A percentile compares a stretch with the other conserved stretches of the same genome.
These are phyloP conservation scores for Linepithema humile DNA, from an alignment of 1,140 invertebrate genomes.

Conservation along the genomic window DNA sequence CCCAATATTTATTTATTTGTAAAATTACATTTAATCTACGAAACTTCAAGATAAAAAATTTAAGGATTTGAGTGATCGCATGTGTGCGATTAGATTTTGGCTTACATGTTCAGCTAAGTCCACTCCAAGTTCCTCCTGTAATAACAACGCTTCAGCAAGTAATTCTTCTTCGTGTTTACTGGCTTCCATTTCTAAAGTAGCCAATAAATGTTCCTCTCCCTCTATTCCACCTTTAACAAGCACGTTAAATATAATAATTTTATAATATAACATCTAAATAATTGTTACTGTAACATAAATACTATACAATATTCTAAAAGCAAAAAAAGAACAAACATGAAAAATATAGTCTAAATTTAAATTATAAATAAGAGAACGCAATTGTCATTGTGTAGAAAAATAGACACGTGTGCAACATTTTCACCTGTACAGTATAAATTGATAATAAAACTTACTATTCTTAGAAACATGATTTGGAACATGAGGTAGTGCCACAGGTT, in stretches of 20 bases:
- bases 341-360: conserved; percentile 6
- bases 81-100: too few species aligned
- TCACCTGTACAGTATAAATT: background rate
- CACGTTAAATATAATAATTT: background rate
- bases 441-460: conserved; percentile 68
- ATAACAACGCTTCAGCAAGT: conserved; percentile 82
- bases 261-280: conserved; percentile 17
- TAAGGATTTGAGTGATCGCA: too few species aligned
- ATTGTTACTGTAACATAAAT: background rate
- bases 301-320: background rate
- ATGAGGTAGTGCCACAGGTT: conserved; percentile 61
- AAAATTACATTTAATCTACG: too few species aligned
- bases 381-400: background rate
- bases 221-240: conserved; percentile 78
- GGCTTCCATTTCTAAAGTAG: conserved; percentile 81
- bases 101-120: conserved; percentile 80
- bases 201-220: conserved; percentile 81
- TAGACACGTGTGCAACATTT: background rate
- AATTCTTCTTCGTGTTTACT: conserved; percentile 82
- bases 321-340: background rate
- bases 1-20: too few species aligned
- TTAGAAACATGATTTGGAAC: conserved; percentile 71
- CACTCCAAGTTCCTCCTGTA: conserved; percentile 83
- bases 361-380: background rate
- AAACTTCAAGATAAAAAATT: too few species aligned